Evolutionary conservation across 2,888 invertebrate genomes (phyloP).

Genomic region (Dione juno): DNA sequence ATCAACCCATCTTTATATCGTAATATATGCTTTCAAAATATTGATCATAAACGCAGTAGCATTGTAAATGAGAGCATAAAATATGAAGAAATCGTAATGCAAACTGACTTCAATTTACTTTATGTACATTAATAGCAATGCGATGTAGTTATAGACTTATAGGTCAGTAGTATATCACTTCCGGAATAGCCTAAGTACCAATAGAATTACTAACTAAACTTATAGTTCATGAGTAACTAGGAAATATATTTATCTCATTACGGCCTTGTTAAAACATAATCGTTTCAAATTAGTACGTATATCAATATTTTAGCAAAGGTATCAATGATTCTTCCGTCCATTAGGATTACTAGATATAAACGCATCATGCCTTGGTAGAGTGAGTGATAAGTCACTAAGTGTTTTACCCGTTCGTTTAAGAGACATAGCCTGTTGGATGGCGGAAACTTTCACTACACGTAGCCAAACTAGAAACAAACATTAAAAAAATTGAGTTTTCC

Average conservation of each 20-base stretch:
- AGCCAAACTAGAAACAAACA: no score
- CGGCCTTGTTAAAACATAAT: slow-evolving; percentile 11
- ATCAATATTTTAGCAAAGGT: slow-evolving; percentile 4
- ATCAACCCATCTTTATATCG: slow-evolving; percentile 22
- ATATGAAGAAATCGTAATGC: slow-evolving; percentile 11
- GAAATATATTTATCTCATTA: slow-evolving; percentile 25
- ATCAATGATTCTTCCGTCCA: not conserved
- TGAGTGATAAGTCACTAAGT: not conserved
- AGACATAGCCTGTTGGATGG: no score
- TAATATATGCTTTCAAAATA: slow-evolving; percentile 16
- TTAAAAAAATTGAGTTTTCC: no score
- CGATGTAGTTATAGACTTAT: slow-evolving; percentile 1
- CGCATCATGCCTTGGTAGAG: not conserved
- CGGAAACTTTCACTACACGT: no score
- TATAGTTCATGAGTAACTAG: not conserved
- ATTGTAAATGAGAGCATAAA: slow-evolving; percentile 5
- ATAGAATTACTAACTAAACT: not conserved
- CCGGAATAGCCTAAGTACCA: not conserved
- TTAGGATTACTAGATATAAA: not conserved
- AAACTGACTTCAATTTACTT: slow-evolving; percentile 1
- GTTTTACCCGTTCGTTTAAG: no score
- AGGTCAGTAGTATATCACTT: not conserved
- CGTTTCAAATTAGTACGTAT: not conserved
- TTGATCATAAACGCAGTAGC: slow-evolving; percentile 16
- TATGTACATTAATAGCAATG: not conserved